Base-by-base conservation (phyloP, 2,888 invertebrate genomes). In the Drosophila mimetica region DNA sequence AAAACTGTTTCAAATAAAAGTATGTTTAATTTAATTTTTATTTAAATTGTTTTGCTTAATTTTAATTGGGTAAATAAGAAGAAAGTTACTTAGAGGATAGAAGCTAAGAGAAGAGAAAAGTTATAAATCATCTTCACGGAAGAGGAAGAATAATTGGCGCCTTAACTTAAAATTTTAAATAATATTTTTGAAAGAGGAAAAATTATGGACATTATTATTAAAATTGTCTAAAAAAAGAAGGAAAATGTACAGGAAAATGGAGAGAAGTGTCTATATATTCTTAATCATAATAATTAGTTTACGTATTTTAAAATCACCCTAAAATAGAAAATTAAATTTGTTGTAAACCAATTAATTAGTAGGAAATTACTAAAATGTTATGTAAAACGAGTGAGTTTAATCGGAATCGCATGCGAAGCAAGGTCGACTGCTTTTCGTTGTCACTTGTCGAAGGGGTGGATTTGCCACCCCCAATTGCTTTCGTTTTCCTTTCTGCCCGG, bases 401-500 rank as follows among this genome's bases (percentile, higher is more conserved):
- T 42, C 13, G 20, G 8, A 60, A 41, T 14, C 51, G 30, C 52
- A 64, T 18, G 42, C 52, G 16, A 36, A 52, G 66, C 64, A 64
- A 64, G 64, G 64, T 66, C 64, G 36, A 65, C 16, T n/a, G 7
- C 9, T 34, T 59, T 25, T 16, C 28, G n/a, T 28, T 57, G 57
- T 53, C 54, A 57, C 18, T 57, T 30, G 11, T 2, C 11, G 4
- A 11, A 16, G 42, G 42, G 63, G 63, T 36, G 41, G 47, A 18
- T 36, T 42, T 65, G 52, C 64, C 64, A 65, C 64, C 64, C 63
- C 50, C 32, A 58, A 32, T 58, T 41, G 71, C 58, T 70, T 70
- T 37, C 59, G 25, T 22, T 50, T 39, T 47, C 54, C 52, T 14
- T 52, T 22, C 36, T 2, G n/a, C 41, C 37, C 47, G 50, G 63